Percentiles rank a stretch among this genome's conserved stretches.
phyloP scores from a whole-genome alignment of 2,888 invertebrate genomes.

The Diplazon laetatorius region DNA sequence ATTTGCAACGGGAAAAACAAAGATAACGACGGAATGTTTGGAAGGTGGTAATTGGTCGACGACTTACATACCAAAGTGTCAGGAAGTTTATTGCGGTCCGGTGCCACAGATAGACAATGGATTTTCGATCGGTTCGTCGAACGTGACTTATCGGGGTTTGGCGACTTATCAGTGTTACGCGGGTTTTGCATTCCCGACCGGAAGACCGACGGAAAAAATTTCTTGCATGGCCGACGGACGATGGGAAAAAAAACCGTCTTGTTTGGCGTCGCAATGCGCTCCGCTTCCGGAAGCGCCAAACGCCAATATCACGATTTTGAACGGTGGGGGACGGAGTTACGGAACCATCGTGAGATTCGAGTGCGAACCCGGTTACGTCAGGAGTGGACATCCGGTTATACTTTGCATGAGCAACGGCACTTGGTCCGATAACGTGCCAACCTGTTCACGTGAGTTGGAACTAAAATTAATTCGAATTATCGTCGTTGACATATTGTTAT shows the following conservation, averaged over 20 bases:
- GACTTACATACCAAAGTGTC: constrained; percentile 95
- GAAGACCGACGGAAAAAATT: constrained; percentile 93
- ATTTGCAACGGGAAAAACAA: constrained; percentile 94
- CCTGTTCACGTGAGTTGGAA: constrained; percentile 89
- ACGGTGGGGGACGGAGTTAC: constrained; percentile 95
- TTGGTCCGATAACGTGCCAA: constrained; percentile 96
- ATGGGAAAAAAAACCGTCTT: constrained; percentile 96
- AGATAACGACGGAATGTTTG: constrained; percentile 93
- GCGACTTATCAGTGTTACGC: constrained; percentile 99
- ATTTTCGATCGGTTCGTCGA: constrained; percentile 97
- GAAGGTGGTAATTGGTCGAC: constrained; percentile 96
- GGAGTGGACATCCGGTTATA: constrained; percentile 94
- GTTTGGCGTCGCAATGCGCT: constrained; percentile 95
- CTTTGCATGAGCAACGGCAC: constrained; percentile 98
- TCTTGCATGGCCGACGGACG: constrained; percentile 94
- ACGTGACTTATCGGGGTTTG: constrained; percentile 96
- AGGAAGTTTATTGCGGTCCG: constrained; percentile 98
- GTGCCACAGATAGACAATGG: constrained; percentile 99
- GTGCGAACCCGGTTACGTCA: constrained; percentile 95
- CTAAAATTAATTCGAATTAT: neutral
- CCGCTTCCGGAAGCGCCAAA: constrained; percentile 93
- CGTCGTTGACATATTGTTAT: no score
- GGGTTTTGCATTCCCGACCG: constrained; percentile 96
- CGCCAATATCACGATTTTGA: constrained; percentile 92
- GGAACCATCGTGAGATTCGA: constrained; percentile 96